Evolutionary conservation across 2,113 vertebrate genomes (phyloP).

Genomic region (Geothlypis trichas): DNA sequence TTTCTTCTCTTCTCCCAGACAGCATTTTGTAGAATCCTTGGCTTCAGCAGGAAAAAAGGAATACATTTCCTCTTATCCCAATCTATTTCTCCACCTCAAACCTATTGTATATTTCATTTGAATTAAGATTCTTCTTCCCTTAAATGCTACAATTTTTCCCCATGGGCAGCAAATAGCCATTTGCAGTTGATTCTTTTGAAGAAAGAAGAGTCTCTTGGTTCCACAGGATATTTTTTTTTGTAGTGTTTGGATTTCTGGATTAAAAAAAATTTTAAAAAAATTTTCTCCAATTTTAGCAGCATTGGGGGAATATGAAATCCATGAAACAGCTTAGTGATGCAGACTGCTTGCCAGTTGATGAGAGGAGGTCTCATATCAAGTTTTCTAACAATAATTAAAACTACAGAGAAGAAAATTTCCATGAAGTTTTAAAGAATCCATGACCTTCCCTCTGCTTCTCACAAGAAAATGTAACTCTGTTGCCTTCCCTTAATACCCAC

Average conservation of each 20-base stretch:
- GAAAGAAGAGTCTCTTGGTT: not conserved
- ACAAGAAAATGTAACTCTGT: not conserved
- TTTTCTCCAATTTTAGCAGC: not conserved
- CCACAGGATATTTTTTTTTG: not conserved
- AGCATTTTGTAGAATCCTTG: not conserved
- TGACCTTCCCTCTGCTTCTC: not conserved
- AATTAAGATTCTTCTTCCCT: not conserved
- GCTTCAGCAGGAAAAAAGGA: not conserved
- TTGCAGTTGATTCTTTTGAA: not conserved
- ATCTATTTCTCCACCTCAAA: not conserved
- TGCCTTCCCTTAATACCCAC: not conserved
- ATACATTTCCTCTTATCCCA: not conserved
- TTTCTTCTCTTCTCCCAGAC: not conserved
- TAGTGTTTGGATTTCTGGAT: not conserved
- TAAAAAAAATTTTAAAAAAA: not conserved
- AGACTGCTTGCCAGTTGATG: not conserved
- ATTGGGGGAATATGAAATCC: accelerated
- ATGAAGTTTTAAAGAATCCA: not conserved
- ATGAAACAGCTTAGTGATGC: not conserved
- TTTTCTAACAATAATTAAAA: not conserved
- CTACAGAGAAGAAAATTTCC: not conserved
- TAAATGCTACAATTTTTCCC: not conserved
- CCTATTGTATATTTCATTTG: not conserved
- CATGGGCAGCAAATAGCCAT: not conserved
- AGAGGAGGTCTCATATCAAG: not conserved